These are phyloP conservation scores for Natator depressus DNA, from an alignment of 2,113 vertebrate species.

Conservation along the genomic window DNA sequence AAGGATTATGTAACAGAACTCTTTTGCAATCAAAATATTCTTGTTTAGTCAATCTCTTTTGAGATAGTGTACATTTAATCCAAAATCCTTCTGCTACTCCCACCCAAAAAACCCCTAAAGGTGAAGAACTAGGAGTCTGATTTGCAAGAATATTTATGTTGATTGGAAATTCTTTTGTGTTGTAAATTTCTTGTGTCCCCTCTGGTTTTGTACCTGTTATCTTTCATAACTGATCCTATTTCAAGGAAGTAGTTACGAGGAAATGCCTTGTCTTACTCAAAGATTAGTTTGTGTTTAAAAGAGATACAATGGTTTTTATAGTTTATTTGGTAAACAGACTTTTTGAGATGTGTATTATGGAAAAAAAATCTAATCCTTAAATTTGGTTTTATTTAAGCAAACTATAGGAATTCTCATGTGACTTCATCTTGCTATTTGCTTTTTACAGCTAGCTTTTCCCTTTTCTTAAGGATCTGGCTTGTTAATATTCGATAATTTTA, in stretches of 20 bases:
- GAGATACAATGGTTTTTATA: not conserved
- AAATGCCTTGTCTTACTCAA: slow-evolving; percentile 1
- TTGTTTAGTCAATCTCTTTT: slow-evolving; percentile 33
- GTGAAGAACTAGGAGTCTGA: not conserved
- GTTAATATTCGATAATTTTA: no score
- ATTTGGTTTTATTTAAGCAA: not conserved
- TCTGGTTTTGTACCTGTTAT: slow-evolving; percentile 4
- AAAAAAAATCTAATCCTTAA: not conserved
- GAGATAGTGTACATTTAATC: slow-evolving; percentile 3
- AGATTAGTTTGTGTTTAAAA: slow-evolving; percentile 6
- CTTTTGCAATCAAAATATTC: not conserved
- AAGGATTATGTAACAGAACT: not conserved
- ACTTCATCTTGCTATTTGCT: not conserved
- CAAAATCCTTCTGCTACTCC: not conserved
- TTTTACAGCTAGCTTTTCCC: no score
- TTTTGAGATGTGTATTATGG: not conserved
- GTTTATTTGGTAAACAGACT: not conserved
- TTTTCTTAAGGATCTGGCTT: no score
- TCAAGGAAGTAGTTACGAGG: slow-evolving; percentile 32
- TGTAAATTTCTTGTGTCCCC: not conserved
- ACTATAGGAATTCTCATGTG: not conserved
- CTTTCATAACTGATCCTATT: slow-evolving; percentile 4
- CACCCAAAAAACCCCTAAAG: not conserved
- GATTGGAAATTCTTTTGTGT: not conserved
- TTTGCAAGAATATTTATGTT: slow-evolving; percentile 31